A percentile compares a stretch with the other conserved stretches of the same genome.
phyloP scores from a whole-genome alignment of 2,888 invertebrate genomes.

The Noctua pronuba region DNA sequence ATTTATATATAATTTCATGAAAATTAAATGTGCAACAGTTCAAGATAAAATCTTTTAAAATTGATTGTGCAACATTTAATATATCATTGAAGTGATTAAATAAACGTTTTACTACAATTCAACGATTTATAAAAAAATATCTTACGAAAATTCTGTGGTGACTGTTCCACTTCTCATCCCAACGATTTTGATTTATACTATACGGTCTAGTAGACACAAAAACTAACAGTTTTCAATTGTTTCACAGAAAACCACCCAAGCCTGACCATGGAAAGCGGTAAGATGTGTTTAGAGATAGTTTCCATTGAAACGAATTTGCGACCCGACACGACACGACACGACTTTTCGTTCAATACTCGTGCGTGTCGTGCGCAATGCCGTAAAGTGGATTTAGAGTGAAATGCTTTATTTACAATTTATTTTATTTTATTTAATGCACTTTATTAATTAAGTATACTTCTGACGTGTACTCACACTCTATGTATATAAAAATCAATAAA shows the following conservation, averaged over 20 bases:
- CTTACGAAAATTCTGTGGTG: background rate
- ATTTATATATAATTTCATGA: background rate
- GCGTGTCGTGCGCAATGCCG: conserved; percentile 38
- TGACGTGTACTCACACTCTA: conserved; percentile 71
- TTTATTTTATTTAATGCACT: conserved; percentile 66
- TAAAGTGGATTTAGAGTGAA: conserved; percentile 8
- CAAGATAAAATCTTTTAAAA: background rate
- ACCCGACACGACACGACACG: conserved; percentile 49
- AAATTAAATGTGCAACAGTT: background rate
- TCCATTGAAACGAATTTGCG: conserved; percentile 61
- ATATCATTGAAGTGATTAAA: background rate
- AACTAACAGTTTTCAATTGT: conserved; percentile 47
- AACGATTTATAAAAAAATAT: background rate
- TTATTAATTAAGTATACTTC: conserved; percentile 72
- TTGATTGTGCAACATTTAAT: background rate
- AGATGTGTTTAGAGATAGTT: conserved; percentile 64
- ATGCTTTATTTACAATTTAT: conserved; percentile 48
- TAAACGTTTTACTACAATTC: background rate
- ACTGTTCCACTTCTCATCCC: conserved; percentile 5
- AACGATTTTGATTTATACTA: background rate
- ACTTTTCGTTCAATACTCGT: conserved; percentile 23
- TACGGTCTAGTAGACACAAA: background rate
- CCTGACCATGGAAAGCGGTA: conserved; percentile 64
- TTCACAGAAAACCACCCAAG: conserved; percentile 59
- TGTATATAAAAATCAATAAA: conserved; percentile 82